Evolutionary conservation across 2,888 invertebrate species (phyloP), one percentile per base, ranked within the genome.

Genomic region (Heteromurus nitidus): DNA sequence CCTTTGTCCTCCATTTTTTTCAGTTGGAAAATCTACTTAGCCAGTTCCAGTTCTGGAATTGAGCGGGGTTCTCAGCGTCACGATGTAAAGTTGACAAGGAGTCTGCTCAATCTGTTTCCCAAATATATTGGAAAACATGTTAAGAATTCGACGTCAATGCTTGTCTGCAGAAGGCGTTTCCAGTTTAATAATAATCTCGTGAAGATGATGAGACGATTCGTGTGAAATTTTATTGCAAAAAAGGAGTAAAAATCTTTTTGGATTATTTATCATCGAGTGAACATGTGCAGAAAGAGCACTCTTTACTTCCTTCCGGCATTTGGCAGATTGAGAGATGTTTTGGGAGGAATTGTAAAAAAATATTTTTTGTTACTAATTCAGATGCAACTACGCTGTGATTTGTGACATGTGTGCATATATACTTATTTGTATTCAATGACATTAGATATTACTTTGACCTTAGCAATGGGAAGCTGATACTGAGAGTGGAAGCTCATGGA

Each of bases 401-500:
- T 31, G 3, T 31, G 7, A 62, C 36, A 58, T 20, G 22, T 47
- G n/a, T 22, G n/a, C n/a, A n/a, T n/a, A n/a, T n/a, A n/a, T n/a
- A n/a, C 50, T 5, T 50, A 50, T 50, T 50, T 11, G 50, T 18
- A 50, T 50, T 7, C 50, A 18, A n/a, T 50, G 50, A n/a, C 22
- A 42, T 60, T 68, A 30, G 44, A 68, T 68, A 67, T 58, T 68
- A n/a, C 53, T 75, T 65, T 76, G 76, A 68, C 76, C 76, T 76
- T 76, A 58, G 58, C 68, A 60, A 60, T 74, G 55, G 22, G 75
- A n/a, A 72, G 53, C 36, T 11, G 42, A 36, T n/a, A n/a, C n/a
- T n/a, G n/a, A n/a, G n/a, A n/a, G n/a, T n/a, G n/a, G n/a, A 64
- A 72, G 64, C 64, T 65, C 74, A 74, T 42, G 74, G 74, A 16